phyloP scores from a whole-genome alignment of 2,113 vertebrate species.

The Tragelaphus strepsiceros region DNA sequence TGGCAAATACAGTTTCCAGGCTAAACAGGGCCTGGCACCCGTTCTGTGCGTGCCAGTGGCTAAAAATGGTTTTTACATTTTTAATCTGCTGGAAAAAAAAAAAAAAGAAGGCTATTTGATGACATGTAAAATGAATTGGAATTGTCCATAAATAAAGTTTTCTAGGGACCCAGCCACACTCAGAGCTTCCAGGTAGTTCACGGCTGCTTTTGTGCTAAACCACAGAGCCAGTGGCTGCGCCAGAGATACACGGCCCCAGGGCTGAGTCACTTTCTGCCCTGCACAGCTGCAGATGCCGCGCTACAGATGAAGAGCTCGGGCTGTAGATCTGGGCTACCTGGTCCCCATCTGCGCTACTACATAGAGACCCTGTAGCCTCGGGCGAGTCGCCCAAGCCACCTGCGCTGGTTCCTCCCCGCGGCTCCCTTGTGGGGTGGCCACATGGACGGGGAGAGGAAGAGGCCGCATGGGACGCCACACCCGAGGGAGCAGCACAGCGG shows the following conservation, averaged over 20 bases:
- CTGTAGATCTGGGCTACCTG: background rate
- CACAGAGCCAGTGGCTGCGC: rapidly evolving
- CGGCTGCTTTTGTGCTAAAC: background rate
- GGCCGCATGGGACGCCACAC: rapidly evolving
- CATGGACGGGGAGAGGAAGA: no score
- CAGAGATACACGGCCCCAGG: background rate
- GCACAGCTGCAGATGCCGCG: background rate
- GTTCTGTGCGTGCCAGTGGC: background rate
- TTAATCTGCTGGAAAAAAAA: background rate
- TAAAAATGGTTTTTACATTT: background rate
- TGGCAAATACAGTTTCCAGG: background rate
- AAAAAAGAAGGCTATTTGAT: background rate
- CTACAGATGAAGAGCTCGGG: background rate
- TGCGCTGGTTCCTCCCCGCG: rapidly evolving
- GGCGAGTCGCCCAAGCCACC: no score
- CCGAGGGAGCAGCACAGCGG: rapidly evolving
- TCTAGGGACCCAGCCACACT: background rate
- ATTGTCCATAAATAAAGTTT: background rate
- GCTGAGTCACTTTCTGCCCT: background rate
- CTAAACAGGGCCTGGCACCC: background rate
- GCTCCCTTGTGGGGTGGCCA: rapidly evolving
- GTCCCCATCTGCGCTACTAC: background rate
- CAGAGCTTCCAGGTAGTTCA: background rate
- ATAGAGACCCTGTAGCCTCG: rapidly evolving
- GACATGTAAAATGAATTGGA: background rate